These are phyloP conservation scores for Aphidius colemani DNA, from an alignment of 2,888 invertebrate genomes.

Conservation along the genomic window DNA sequence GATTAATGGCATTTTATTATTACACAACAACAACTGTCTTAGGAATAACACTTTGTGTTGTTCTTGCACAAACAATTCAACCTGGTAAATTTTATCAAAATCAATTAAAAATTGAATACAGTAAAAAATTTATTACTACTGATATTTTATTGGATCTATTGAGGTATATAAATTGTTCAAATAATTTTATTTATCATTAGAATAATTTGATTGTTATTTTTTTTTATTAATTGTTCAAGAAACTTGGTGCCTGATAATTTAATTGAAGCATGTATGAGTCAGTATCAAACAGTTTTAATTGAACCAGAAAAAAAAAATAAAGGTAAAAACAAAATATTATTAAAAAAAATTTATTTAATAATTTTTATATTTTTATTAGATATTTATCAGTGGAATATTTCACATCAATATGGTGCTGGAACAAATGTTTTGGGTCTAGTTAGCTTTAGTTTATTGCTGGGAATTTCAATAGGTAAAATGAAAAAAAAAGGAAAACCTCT, in stretches of 20 bases:
- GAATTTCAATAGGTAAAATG: conserved; percentile 86
- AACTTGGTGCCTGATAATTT: conserved; percentile 92
- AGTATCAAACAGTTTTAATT: conserved; percentile 67
- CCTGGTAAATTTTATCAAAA: conserved; percentile 68
- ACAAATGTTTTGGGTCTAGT: conserved; percentile 87
- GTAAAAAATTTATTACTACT: conserved; percentile 72
- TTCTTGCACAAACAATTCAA: conserved; percentile 83
- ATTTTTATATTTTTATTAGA: conserved; percentile 11
- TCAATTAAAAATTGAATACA: conserved; percentile 16
- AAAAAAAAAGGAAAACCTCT: conserved; percentile 76
- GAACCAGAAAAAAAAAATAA: conserved; percentile 52
- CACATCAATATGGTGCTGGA: conserved; percentile 70
- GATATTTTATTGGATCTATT: conserved; percentile 92
- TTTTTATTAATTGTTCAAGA: conserved; percentile 36
- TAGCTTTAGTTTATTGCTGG: conserved; percentile 81
- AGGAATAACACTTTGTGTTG: conserved; percentile 86
- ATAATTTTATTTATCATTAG: no score
- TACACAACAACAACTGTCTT: conserved; percentile 91
- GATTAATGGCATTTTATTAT: conserved; percentile 63
- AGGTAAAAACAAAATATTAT: conserved; percentile 33
- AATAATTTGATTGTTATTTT: conserved; percentile 1
- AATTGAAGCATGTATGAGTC: conserved; percentile 74
- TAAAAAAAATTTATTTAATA: conserved; percentile 1
- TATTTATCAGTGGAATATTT: conserved; percentile 68
- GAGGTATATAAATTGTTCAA: conserved; percentile 62